phyloP scores from a whole-genome alignment of 2,797 vertebrate genomes.

The Cirrhinus molitorella region DNA sequence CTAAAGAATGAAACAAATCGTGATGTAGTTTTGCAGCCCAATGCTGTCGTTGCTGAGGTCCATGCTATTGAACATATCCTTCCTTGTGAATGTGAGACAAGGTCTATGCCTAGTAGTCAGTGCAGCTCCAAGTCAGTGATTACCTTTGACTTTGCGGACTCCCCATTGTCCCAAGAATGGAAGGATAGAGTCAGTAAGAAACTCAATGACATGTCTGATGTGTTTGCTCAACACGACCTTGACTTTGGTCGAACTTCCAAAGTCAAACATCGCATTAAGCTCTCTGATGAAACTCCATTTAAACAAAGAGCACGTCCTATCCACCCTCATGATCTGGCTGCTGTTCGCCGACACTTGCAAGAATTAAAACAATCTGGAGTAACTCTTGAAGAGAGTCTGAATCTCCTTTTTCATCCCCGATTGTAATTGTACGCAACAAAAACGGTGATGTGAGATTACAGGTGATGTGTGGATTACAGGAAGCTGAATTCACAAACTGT shows the following conservation, averaged over 20 bases:
- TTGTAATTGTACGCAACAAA: not conserved
- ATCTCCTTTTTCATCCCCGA: no score
- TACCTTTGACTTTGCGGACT: conserved; percentile 19
- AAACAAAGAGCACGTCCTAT: not conserved
- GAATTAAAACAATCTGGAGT: not conserved
- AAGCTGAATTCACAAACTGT: conserved; percentile 20
- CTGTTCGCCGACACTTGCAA: not conserved
- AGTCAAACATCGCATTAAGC: conserved; percentile 22
- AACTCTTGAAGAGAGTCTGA: not conserved
- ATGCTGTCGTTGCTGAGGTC: not conserved
- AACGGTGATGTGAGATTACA: conserved; percentile 9
- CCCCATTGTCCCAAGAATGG: conserved; percentile 12
- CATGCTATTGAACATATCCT: not conserved
- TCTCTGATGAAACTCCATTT: not conserved
- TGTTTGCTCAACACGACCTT: conserved; percentile 21
- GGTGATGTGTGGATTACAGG: conserved; percentile 21
- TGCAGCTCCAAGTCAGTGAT: not conserved
- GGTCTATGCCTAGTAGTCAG: not conserved
- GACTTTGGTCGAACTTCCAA: conserved; percentile 5
- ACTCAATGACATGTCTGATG: not conserved
- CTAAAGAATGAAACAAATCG: not conserved
- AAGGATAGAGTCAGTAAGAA: not conserved
- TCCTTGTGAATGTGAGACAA: not conserved
- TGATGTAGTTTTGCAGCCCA: not conserved
- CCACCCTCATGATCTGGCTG: not conserved